Percentiles rank a stretch among this genome's conserved stretches.
These are phyloP conservation scores for Aepyceros melampus DNA, from an alignment of 2,113 vertebrate species.

Conservation along the genomic window DNA sequence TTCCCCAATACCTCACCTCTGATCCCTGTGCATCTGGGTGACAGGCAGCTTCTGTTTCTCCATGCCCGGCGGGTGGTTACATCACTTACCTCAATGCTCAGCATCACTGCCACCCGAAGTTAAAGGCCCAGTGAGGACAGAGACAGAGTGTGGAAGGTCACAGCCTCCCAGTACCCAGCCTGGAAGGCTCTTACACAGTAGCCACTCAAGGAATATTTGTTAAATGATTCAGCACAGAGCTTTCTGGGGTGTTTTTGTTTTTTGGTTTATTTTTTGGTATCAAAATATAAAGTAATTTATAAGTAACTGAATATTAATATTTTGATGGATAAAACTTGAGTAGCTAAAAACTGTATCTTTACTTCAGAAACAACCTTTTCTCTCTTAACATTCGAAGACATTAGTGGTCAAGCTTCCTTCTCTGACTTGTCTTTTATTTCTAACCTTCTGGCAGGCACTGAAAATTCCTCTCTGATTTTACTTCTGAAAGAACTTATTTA, in stretches of 20 bases:
- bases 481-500: background rate
- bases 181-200: background rate
- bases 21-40: background rate
- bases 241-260: background rate
- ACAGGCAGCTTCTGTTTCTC: background rate
- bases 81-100: background rate
- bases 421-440: background rate
- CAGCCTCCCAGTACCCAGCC: background rate
- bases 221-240: background rate
- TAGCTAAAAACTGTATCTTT: background rate
- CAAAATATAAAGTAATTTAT: background rate
- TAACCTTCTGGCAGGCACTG: background rate
- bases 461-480: background rate
- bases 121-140: background rate
- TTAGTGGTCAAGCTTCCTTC: background rate
- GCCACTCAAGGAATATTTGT: background rate
- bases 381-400: background rate
- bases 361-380: background rate
- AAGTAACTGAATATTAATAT: background rate
- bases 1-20: background rate
- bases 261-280: background rate
- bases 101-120: background rate
- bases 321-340: background rate
- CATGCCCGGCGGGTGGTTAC: accelerated
- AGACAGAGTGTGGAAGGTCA: background rate